Conservation (phyloP, 2,113 vertebrate species). For the Sylvia atricapilla region DNA sequence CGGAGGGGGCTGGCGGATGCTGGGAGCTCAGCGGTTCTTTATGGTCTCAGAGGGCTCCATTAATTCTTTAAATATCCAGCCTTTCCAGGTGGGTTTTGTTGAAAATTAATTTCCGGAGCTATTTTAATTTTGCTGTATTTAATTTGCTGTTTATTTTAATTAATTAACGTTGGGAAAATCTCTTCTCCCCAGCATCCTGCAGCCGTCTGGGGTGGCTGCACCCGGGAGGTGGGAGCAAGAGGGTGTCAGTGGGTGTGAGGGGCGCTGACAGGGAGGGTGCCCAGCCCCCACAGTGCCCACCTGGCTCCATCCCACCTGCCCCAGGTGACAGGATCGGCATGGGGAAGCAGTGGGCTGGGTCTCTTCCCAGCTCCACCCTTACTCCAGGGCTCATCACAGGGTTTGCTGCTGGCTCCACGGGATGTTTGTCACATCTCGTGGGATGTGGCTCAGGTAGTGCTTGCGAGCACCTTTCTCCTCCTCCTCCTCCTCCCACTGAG, state of each 20-base stretch:
- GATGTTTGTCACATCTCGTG: neutral
- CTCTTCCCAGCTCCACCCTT: neutral
- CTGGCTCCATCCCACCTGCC: neutral
- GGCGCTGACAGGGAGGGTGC: neutral
- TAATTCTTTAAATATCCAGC: slow-evolving; percentile 74
- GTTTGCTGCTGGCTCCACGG: neutral
- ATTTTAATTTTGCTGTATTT: slow-evolving; percentile 85
- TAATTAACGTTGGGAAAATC: slow-evolving; percentile 77
- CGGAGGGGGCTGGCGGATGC: neutral
- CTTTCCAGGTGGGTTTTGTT: slow-evolving; percentile 77
- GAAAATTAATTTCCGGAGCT: slow-evolving; percentile 83
- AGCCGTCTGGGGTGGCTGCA: slow-evolving; percentile 54
- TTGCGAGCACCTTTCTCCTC: neutral
- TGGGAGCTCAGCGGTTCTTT: slow-evolving; percentile 13
- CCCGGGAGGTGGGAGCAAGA: neutral
- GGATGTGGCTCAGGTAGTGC: neutral
- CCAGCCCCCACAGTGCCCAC: neutral
- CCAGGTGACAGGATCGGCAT: neutral
- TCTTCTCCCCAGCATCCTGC: slow-evolving; percentile 69
- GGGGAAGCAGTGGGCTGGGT: neutral
- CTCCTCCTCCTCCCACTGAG: neutral
- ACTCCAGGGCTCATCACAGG: neutral
- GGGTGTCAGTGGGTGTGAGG: neutral
- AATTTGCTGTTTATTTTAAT: slow-evolving; percentile 86
- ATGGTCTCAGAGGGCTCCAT: slow-evolving; percentile 60